These are phyloP conservation scores for Magallana angulata DNA, from an alignment of 1,140 invertebrate genomes.

Conservation along the genomic window DNA sequence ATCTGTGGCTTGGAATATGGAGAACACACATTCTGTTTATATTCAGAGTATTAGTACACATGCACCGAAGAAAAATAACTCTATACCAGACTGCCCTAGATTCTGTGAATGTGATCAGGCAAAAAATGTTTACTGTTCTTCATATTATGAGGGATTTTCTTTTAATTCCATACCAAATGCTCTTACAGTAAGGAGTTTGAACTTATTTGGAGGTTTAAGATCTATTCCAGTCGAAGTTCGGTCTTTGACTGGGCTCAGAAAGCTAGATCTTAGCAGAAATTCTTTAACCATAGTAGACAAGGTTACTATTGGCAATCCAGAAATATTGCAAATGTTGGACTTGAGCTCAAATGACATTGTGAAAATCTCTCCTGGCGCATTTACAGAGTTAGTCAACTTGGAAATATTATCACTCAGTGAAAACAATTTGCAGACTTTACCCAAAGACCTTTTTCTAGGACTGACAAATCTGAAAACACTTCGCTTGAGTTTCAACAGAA, in stretches of 20 bases:
- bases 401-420: slow-evolving; percentile 60
- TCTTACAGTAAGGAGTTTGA: not conserved
- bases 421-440: slow-evolving; percentile 57
- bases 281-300: not conserved
- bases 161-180: not conserved
- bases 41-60: not conserved
- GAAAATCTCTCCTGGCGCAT: not conserved
- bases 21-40: not conserved
- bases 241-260: not conserved
- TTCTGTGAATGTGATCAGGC: not conserved
- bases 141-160: slow-evolving; percentile 32
- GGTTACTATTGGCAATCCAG: not conserved
- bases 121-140: not conserved
- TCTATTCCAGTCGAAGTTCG: not conserved
- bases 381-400: not conserved
- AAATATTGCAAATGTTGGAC: not conserved
- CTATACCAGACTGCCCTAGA: not conserved
- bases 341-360: slow-evolving; percentile 32
- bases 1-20: not conserved
- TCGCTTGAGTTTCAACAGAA: slow-evolving; percentile 64
- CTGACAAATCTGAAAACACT: slow-evolving; percentile 60
- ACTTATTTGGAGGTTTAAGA: slow-evolving; percentile 23
- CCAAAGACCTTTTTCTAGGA: slow-evolving; percentile 56
- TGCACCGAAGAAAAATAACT: not conserved
- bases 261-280: slow-evolving; percentile 38